These are phyloP conservation scores for Lasius fuliginosus DNA, from an alignment of 2,888 invertebrate species.

Conservation along the genomic window DNA sequence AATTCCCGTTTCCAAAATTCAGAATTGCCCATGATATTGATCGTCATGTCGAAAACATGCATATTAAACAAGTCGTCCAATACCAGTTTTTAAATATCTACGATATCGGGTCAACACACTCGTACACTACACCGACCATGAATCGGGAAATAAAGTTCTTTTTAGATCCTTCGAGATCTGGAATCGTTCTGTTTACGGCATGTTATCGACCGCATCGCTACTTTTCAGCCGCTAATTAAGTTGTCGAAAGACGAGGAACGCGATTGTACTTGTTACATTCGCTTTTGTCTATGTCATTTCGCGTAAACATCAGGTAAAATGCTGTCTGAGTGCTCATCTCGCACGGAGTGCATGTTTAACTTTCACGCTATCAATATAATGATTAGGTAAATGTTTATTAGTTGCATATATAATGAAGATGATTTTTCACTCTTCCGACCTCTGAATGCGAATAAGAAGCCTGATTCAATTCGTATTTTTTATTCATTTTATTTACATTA, in stretches of 20 bases:
- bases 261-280: not conserved
- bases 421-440: too few relatives aligned
- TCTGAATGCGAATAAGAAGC: too few relatives aligned
- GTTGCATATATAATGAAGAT: too few relatives aligned
- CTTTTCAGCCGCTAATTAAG: slow-evolving; percentile 24
- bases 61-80: slow-evolving; percentile 4
- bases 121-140: not conserved
- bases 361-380: too few relatives aligned
- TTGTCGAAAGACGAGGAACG: not conserved
- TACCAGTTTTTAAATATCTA: slow-evolving; percentile 13
- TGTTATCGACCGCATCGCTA: not conserved
- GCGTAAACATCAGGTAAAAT: not conserved
- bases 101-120: not conserved
- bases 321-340: not conserved
- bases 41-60: not conserved
- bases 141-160: not conserved
- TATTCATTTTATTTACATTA: too few relatives aligned
- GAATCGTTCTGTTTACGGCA: not conserved
- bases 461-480: too few relatives aligned
- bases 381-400: too few relatives aligned
- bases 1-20: not conserved
- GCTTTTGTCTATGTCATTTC: not conserved
- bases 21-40: not conserved
- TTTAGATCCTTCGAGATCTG: not conserved
- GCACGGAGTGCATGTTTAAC: too few relatives aligned